Percentiles rank a stretch among this genome's conserved stretches.
These are phyloP conservation scores for Chloebia gouldiae DNA, from an alignment of 2,113 vertebrate genomes.

Conservation along the genomic window DNA sequence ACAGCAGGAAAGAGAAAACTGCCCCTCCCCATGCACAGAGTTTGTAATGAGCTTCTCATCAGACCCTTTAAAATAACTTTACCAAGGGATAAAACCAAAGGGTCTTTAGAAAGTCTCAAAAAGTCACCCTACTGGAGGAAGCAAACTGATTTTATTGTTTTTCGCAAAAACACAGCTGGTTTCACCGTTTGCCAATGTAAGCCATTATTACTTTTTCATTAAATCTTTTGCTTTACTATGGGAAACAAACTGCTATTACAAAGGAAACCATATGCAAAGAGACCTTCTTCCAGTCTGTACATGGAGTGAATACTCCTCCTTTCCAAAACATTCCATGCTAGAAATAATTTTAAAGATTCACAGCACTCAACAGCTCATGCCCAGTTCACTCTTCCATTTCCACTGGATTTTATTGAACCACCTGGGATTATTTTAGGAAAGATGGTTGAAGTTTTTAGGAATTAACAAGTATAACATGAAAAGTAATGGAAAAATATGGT, in stretches of 20 bases:
- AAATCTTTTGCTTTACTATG: not conserved
- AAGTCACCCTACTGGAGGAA: not conserved
- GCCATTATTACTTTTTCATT: not conserved
- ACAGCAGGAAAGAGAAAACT: not conserved
- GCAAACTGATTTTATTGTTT: not conserved
- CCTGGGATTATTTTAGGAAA: not conserved
- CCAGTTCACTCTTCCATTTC: not conserved
- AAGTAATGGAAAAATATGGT: not conserved
- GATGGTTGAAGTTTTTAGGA: not conserved
- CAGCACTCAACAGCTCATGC: not conserved
- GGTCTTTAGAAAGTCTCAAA: not conserved
- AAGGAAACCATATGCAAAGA: not conserved
- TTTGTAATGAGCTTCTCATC: not conserved
- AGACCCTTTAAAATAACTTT: not conserved
- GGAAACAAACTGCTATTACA: not conserved
- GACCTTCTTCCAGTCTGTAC: not conserved
- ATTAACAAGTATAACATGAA: not conserved
- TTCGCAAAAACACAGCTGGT: not conserved
- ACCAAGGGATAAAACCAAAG: not conserved
- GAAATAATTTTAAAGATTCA: not conserved
- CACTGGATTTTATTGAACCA: not conserved
- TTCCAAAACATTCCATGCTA: not conserved
- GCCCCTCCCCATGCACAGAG: accelerated
- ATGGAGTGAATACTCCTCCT: not conserved
- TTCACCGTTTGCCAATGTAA: not conserved